Percentiles rank a stretch among this genome's conserved stretches.
Conservation (phyloP, 2,113 vertebrate genomes). For the Pagrus major region DNA sequence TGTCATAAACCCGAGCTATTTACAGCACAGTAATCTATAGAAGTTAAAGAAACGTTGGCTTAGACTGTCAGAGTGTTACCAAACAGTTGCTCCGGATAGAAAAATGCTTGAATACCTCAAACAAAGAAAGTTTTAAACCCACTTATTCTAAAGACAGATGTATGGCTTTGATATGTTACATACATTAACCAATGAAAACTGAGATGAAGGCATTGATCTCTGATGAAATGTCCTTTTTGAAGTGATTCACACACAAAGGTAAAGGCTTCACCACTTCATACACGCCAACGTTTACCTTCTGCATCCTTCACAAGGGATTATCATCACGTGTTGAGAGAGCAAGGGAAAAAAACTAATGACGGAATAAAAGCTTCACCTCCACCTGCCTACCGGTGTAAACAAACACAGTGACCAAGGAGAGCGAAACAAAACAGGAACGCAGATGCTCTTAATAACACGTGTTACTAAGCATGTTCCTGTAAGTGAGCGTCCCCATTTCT, state of each 20-base stretch:
- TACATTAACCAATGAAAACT: conserved; percentile 9
- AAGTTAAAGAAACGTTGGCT: neutral
- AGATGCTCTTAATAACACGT: conserved; percentile 7
- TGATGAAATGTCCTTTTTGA: conserved; percentile 37
- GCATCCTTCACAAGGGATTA: conserved; percentile 28
- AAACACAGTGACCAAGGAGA: conserved; percentile 57
- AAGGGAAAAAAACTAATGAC: neutral
- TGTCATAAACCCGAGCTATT: neutral
- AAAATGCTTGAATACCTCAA: neutral
- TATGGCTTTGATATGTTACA: conserved; percentile 3
- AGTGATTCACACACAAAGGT: conserved; percentile 29
- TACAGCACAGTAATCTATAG: neutral
- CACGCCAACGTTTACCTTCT: conserved; percentile 17
- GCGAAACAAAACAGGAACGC: conserved; percentile 38
- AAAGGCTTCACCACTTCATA: neutral
- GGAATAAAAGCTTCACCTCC: conserved; percentile 40
- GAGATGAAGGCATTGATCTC: conserved; percentile 9
- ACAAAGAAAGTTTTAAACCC: conserved; percentile 7
- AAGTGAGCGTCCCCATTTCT: neutral
- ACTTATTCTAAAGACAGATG: conserved; percentile 18
- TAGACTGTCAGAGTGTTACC: neutral
- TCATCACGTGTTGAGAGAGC: conserved; percentile 36
- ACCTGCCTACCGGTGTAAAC: conserved; percentile 60
- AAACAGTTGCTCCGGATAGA: neutral
- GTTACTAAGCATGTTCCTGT: conserved; percentile 6